Percentiles rank a stretch among this genome's conserved stretches.
phyloP scores from a whole-genome alignment of 2,113 vertebrate species.

The Osmerus mordax region DNA sequence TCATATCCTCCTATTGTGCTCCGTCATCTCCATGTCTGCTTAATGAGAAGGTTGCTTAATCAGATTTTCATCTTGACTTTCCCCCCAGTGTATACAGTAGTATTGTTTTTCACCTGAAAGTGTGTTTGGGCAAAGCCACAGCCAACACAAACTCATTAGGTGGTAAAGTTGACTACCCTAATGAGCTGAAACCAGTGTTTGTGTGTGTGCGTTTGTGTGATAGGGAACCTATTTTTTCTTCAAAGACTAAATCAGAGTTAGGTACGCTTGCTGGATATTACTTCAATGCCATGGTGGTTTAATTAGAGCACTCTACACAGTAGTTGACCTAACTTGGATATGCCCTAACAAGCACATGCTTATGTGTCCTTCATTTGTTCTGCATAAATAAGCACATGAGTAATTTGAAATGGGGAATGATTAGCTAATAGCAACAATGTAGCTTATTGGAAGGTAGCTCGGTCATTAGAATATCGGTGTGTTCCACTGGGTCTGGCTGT shows the following conservation, averaged over 20 bases:
- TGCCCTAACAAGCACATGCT: slow-evolving; percentile 49
- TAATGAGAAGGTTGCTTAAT: background rate
- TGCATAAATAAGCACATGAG: slow-evolving; percentile 39
- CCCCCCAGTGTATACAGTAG: background rate
- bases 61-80: background rate
- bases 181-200: slow-evolving; percentile 29
- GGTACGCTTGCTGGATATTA: slow-evolving; percentile 38
- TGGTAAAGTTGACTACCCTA: slow-evolving; percentile 30
- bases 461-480: background rate
- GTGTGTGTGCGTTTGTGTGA: slow-evolving; percentile 10
- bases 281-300: slow-evolving; percentile 39
- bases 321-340: slow-evolving; percentile 35
- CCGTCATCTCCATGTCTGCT: background rate
- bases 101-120: slow-evolving; percentile 7
- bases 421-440: slow-evolving; percentile 19
- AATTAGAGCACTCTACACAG: slow-evolving; percentile 52
- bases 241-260: slow-evolving; percentile 15
- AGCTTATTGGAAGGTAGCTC: background rate
- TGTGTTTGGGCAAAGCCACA: background rate
- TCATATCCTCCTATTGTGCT: background rate
- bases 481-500: background rate
- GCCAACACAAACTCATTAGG: slow-evolving; percentile 25
- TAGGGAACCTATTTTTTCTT: slow-evolving; percentile 43
- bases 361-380: slow-evolving; percentile 58
- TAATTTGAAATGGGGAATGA: slow-evolving; percentile 44